A percentile compares a stretch with the other conserved stretches of the same genome.
phyloP scores from a whole-genome alignment of 2,113 vertebrate genomes.

The Verasper variegatus region DNA sequence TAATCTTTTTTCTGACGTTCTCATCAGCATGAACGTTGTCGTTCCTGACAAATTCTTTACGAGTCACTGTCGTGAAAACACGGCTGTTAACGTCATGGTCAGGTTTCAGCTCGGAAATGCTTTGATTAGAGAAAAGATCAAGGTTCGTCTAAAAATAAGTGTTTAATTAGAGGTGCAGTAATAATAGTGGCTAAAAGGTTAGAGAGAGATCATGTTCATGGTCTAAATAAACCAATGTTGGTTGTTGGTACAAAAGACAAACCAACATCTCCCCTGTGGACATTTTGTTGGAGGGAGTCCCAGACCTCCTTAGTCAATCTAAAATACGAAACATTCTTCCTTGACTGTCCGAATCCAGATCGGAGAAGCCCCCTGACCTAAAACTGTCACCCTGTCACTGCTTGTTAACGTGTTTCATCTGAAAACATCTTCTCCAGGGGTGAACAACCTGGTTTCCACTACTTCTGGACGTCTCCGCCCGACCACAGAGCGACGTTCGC shows the following conservation, averaged over 20 bases:
- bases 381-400: constrained; percentile 28
- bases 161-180: neutral
- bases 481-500: too few relatives aligned
- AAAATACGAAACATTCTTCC: neutral
- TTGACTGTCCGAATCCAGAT: constrained; percentile 19
- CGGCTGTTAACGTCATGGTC: neutral
- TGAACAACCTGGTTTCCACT: neutral
- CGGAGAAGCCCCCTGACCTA: constrained; percentile 13
- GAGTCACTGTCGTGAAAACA: neutral
- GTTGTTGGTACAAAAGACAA: too few relatives aligned
- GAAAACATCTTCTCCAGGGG: neutral
- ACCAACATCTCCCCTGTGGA: too few relatives aligned
- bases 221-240: too few relatives aligned
- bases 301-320: too few relatives aligned
- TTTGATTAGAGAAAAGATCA: too few relatives aligned
- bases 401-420: constrained; percentile 12
- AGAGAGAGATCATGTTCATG: too few relatives aligned
- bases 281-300: too few relatives aligned
- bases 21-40: too few relatives aligned
- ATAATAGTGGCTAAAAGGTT: too few relatives aligned
- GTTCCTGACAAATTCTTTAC: neutral
- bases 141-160: too few relatives aligned
- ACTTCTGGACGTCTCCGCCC: neutral
- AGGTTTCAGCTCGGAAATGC: too few relatives aligned
- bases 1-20: neutral